These are phyloP conservation scores for Diadophis punctatus DNA, from an alignment of 2,113 vertebrate genomes.

Conservation along the genomic window DNA sequence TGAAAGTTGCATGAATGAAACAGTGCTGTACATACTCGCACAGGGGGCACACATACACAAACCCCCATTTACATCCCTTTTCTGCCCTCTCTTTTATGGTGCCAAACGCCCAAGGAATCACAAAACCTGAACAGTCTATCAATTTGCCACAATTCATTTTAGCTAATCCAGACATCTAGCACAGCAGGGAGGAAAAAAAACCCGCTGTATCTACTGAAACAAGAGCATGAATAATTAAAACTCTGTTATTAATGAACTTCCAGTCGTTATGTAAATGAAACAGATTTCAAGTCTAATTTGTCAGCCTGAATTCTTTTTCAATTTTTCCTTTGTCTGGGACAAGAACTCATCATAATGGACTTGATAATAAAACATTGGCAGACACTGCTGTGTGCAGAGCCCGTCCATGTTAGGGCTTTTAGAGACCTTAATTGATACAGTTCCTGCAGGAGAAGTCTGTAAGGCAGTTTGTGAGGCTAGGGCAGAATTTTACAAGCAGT, in stretches of 20 bases:
- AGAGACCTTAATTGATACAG: constrained; percentile 79
- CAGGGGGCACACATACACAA: not conserved
- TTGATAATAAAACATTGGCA: constrained; percentile 74
- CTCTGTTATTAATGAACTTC: constrained; percentile 87
- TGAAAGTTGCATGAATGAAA: constrained; percentile 19
- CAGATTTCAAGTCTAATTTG: constrained; percentile 86
- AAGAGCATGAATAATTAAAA: constrained; percentile 92
- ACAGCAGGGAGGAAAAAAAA: constrained; percentile 77
- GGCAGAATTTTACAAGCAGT: constrained; percentile 58
- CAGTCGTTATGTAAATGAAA: constrained; percentile 86
- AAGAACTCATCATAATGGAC: constrained; percentile 77
- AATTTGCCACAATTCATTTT: constrained; percentile 73
- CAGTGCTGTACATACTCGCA: not conserved
- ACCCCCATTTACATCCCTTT: not conserved
- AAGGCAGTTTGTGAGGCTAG: constrained; percentile 69
- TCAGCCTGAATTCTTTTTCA: constrained; percentile 83
- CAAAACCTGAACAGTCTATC: constrained; percentile 73
- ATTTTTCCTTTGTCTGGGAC: constrained; percentile 76
- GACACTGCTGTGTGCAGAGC: constrained; percentile 71
- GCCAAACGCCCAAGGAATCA: constrained; percentile 67
- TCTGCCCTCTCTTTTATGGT: constrained; percentile 40
- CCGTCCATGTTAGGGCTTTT: constrained; percentile 72
- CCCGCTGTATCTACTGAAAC: constrained; percentile 83
- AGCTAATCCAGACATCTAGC: constrained; percentile 80
- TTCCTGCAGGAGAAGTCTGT: constrained; percentile 72